Conservation (phyloP, 1,140 invertebrate species). For the Caerostris extrusa region DNA sequence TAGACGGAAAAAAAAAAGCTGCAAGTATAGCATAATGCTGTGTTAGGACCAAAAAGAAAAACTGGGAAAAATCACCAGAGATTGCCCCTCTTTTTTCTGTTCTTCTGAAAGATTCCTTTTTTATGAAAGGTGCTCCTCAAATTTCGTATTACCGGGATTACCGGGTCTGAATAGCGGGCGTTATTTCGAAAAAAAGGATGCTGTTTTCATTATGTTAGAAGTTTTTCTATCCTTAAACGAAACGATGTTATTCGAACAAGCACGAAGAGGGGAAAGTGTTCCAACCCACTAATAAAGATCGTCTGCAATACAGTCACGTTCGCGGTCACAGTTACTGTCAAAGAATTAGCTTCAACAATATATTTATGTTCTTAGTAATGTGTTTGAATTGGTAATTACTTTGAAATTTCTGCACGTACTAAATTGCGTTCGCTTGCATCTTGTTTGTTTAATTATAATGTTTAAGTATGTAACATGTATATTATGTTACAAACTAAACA, state of each 20-base stretch:
- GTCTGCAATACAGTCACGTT: background rate
- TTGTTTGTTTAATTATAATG: too few relatives aligned
- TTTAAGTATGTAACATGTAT: too few relatives aligned
- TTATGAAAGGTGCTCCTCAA: background rate
- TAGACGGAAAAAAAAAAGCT: background rate
- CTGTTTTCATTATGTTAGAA: background rate
- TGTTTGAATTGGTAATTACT: too few relatives aligned
- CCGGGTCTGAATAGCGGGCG: background rate
- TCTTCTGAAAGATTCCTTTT: background rate
- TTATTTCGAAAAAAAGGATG: background rate
- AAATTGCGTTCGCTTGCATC: too few relatives aligned
- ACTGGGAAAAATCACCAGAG: background rate
- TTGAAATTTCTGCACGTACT: too few relatives aligned
- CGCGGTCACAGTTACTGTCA: too few relatives aligned
- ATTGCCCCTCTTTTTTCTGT: background rate
- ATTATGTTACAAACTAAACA: too few relatives aligned
- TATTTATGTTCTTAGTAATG: too few relatives aligned
- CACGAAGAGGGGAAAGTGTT: background rate
- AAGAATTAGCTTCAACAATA: too few relatives aligned
- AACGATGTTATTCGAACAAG: background rate
- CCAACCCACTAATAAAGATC: background rate
- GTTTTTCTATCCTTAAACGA: background rate
- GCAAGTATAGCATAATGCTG: background rate
- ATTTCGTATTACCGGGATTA: background rate
- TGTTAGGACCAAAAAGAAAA: background rate